Evolutionary conservation across 2,888 invertebrate species (phyloP).

Genomic region (Acronicta aceris): DNA sequence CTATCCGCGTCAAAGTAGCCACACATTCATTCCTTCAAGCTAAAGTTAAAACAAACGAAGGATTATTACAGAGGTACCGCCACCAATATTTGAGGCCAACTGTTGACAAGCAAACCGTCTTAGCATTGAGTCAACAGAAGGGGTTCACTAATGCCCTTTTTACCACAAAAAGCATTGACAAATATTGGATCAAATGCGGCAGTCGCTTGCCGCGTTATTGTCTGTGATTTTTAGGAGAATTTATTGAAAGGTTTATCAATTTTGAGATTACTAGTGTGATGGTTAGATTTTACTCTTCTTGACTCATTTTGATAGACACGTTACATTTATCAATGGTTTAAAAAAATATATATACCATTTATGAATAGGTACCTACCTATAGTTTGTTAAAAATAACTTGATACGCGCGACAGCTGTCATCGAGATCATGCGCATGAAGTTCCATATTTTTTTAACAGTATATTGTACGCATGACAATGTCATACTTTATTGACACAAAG

Average conservation of each 20-base stretch:
- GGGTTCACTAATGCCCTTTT: slow-evolving; percentile 88
- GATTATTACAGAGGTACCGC: slow-evolving; percentile 85
- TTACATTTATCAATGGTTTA: too few species aligned
- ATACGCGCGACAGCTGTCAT: too few species aligned
- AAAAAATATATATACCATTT: too few species aligned
- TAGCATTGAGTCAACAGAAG: slow-evolving; percentile 85
- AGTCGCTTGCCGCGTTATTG: slow-evolving; percentile 54
- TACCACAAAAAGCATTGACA: slow-evolving; percentile 85
- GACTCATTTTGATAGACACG: neutral
- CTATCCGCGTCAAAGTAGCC: slow-evolving; percentile 53
- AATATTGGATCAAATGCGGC: slow-evolving; percentile 78
- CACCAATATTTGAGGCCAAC: slow-evolving; percentile 79
- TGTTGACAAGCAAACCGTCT: slow-evolving; percentile 88
- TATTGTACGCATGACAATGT: too few species aligned
- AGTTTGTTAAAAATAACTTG: too few species aligned
- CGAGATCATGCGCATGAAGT: too few species aligned
- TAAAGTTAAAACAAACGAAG: slow-evolving; percentile 53
- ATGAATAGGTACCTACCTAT: too few species aligned
- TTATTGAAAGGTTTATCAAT: slow-evolving; percentile 28
- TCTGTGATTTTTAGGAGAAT: slow-evolving; percentile 44
- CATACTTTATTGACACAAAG: too few species aligned
- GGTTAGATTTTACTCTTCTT: neutral
- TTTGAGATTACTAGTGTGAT: slow-evolving; percentile 39
- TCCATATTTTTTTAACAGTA: too few species aligned
- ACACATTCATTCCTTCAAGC: slow-evolving; percentile 35